Conservation (phyloP, 2,797 vertebrate genomes). For the Hyperoplus lanceolatus region DNA sequence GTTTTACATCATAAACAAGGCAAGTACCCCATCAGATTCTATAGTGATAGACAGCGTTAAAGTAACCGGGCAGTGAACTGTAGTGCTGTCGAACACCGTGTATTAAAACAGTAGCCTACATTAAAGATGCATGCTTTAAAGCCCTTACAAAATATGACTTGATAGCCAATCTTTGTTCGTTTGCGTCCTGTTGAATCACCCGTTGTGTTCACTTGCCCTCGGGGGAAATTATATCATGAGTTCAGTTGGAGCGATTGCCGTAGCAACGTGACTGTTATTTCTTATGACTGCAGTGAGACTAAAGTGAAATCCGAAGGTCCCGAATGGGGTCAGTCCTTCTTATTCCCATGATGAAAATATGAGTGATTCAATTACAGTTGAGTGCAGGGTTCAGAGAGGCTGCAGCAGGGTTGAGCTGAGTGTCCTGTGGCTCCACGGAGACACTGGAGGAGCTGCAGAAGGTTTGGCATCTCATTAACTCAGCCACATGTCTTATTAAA, state of each 20-base stretch:
- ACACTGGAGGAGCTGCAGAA: conserved; percentile 61
- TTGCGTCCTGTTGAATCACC: conserved; percentile 44
- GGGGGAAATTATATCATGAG: conserved; percentile 34
- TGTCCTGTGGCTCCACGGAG: conserved; percentile 53
- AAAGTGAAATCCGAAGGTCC: conserved; percentile 51
- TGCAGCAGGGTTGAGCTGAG: conserved; percentile 21
- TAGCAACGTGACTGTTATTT: conserved; percentile 20
- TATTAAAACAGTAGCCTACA: conserved; percentile 4
- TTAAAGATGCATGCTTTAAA: conserved; percentile 39
- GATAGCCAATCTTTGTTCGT: background rate
- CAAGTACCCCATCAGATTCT: conserved; percentile 65
- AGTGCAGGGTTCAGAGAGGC: conserved; percentile 37
- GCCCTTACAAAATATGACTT: conserved; percentile 36
- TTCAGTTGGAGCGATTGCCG: conserved; percentile 24
- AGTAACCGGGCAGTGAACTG: conserved; percentile 36
- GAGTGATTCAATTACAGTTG: conserved; percentile 45
- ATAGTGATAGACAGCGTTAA: conserved; percentile 24
- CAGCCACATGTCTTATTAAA: conserved; percentile 78
- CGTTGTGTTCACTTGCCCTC: conserved; percentile 22
- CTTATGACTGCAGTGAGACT: conserved; percentile 43
- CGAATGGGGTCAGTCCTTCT: conserved; percentile 37
- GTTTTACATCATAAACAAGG: conserved; percentile 71
- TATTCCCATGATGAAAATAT: conserved; percentile 19
- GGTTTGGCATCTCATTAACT: conserved; percentile 74
- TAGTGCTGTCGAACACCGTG: conserved; percentile 35